phyloP scores from a whole-genome alignment of 64 coral and sea anemone species.

The Astreopora myriophthalma region DNA sequence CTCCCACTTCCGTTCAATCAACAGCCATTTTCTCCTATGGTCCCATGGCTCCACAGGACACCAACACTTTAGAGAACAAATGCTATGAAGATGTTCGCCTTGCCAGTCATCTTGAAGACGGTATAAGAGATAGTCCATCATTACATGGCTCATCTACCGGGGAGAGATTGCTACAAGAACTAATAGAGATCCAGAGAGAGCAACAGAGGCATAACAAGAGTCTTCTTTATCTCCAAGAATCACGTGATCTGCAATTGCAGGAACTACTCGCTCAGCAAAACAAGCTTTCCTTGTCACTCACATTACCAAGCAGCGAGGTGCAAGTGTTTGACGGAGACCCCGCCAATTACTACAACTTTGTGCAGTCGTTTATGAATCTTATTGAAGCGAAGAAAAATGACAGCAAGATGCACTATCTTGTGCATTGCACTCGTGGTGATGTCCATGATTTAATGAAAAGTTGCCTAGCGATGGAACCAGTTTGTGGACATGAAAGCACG shows the following conservation, averaged over 20 bases:
- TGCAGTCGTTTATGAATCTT: slow-evolving; percentile 55
- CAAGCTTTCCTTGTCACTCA: slow-evolving; percentile 25
- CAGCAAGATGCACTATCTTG: slow-evolving; percentile 67
- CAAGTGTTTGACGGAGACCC: slow-evolving; percentile 43
- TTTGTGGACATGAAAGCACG: no score
- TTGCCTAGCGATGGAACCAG: slow-evolving; percentile 11
- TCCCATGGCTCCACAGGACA: not conserved
- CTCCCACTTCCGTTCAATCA: not conserved
- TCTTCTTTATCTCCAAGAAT: not conserved
- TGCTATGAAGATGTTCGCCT: not conserved
- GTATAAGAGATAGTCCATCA: not conserved
- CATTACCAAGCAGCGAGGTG: slow-evolving; percentile 26
- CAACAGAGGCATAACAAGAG: not conserved
- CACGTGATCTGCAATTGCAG: not conserved
- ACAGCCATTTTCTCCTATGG: not conserved
- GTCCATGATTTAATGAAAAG: slow-evolving; percentile 61
- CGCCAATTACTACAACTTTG: slow-evolving; percentile 46
- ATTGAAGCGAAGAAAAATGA: slow-evolving; percentile 54
- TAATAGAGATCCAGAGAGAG: not conserved
- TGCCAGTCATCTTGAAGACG: not conserved
- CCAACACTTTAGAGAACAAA: not conserved
- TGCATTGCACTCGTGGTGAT: slow-evolving; percentile 63
- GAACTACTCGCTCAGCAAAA: slow-evolving; percentile 29
- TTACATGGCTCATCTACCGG: not conserved
- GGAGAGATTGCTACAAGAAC: not conserved